Conservation (phyloP, 2,113 vertebrate species). For the Trichomycterus rosablanca region DNA sequence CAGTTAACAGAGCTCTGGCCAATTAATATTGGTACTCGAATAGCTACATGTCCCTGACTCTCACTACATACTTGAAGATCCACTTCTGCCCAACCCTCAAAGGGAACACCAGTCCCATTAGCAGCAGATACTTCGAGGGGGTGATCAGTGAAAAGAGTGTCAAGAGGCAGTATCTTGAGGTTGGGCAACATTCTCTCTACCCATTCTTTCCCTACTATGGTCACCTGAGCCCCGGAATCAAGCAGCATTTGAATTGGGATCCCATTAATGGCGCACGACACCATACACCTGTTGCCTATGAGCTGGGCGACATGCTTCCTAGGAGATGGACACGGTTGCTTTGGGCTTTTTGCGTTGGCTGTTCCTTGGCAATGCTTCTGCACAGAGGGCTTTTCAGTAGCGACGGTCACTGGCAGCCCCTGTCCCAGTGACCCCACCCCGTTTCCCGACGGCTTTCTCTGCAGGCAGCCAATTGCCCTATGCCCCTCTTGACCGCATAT, state of each 20-base stretch:
- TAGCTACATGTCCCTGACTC: not conserved
- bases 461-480: not conserved
- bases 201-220: conserved; percentile 19
- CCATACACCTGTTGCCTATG: no score
- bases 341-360: no score
- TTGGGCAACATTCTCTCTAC: not conserved
- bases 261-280: no score
- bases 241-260: conserved; percentile 18
- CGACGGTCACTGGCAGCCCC: no score
- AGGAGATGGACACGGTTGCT: no score
- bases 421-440: conserved; percentile 1
- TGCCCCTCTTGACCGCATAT: not conserved
- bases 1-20: not conserved
- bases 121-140: conserved; percentile 13
- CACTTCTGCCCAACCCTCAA: not conserved
- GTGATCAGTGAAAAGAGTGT: not conserved
- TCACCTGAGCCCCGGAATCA: conserved; percentile 27
- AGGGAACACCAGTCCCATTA: conserved; percentile 5
- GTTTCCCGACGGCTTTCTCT: conserved; percentile 1
- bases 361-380: no score
- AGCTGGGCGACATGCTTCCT: no score
- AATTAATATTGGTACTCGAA: not conserved
- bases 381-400: no score
- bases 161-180: not conserved
- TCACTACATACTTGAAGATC: not conserved